Base-by-base conservation (phyloP, 30 jellyfish, hydroid and myxozoan genomes). In the Rhopilema esculentum region DNA sequence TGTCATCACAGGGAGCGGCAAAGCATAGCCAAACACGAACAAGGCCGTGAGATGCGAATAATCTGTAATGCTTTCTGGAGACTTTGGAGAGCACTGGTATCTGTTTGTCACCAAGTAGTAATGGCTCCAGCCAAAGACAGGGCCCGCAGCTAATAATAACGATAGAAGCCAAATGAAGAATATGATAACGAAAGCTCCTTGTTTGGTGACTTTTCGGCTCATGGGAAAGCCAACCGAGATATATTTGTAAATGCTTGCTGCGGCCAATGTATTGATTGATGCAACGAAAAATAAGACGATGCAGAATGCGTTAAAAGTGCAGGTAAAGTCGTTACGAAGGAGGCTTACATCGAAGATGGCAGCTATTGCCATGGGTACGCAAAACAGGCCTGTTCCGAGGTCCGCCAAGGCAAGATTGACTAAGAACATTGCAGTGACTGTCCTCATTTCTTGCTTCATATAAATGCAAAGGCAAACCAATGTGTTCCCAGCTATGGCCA, bases 121-220 rank as follows among this genome's bases (percentile, higher is more conserved):
- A 12, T 85, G 68, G 83, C 87, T 86, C 98, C 98, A 92, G 32
- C 98, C 98, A 29, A 92, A 49, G 7, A 82, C 48, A 21, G 98
- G 98, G 24, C 96, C 98, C 16, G 83, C 69, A 4, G 98, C 98
- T 27, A 92, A 76, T 0, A 73, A 67, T 16, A 79, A 29, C 0
- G 98, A 74, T 16, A 70, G 27, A 26, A 77, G 12, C 98, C 98
- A 92, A 1, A 92, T 68, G 23, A 25, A 18, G 4, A 49, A 31
- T 12, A 85, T 86, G 28, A 75, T 27, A 31, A 8, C 20, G 19
- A 71, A 24, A 1, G 88, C 88, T n/a, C 72, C 53, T 19, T 50
- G 64, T 28, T 77, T 69, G 16, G 88, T 88, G 1, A 79, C 25
- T 9, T 4, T 27, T 27, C 74, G 24, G 16, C 71, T 66, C 88